phyloP scores from a whole-genome alignment of 2,797 vertebrate species.

The Myripristis murdjan region DNA sequence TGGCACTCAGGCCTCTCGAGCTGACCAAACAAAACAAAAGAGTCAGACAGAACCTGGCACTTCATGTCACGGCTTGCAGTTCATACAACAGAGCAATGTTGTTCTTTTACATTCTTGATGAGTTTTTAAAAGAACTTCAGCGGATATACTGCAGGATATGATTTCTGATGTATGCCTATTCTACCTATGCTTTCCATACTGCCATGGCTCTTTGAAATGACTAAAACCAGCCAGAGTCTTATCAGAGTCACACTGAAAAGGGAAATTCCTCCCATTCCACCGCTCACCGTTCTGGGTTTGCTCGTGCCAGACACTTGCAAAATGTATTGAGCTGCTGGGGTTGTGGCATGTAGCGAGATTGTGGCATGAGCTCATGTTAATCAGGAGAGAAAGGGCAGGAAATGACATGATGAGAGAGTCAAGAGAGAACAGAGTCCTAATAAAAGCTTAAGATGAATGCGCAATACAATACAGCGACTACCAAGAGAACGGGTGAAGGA shows the following conservation, averaged over 20 bases:
- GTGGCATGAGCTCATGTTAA: slow-evolving; percentile 49
- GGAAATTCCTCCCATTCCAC: slow-evolving; percentile 81
- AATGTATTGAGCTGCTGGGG: slow-evolving; percentile 43
- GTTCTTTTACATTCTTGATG: slow-evolving; percentile 14
- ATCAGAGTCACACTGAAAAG: slow-evolving; percentile 55
- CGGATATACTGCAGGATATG: slow-evolving; percentile 7
- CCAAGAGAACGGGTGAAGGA: background rate
- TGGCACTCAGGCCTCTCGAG: slow-evolving; percentile 83
- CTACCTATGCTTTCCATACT: slow-evolving; percentile 43
- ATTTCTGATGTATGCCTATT: background rate
- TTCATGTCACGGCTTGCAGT: slow-evolving; percentile 26
- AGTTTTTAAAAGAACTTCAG: background rate
- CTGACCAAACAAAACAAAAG: slow-evolving; percentile 69
- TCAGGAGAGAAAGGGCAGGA: slow-evolving; percentile 22
- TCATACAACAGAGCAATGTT: slow-evolving; percentile 18
- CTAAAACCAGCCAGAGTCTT: slow-evolving; percentile 40
- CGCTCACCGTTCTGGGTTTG: slow-evolving; percentile 54
- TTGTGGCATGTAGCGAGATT: slow-evolving; percentile 42
- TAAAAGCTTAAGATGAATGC: slow-evolving; percentile 2
- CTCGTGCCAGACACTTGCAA: slow-evolving; percentile 67
- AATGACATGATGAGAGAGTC: background rate
- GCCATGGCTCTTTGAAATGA: slow-evolving; percentile 16
- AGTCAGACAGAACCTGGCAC: slow-evolving; percentile 43
- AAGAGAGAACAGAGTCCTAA: background rate
- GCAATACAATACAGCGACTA: background rate